Evolutionary conservation across 2,888 invertebrate genomes (phyloP).

Genomic region (Conistra vaccinii): DNA sequence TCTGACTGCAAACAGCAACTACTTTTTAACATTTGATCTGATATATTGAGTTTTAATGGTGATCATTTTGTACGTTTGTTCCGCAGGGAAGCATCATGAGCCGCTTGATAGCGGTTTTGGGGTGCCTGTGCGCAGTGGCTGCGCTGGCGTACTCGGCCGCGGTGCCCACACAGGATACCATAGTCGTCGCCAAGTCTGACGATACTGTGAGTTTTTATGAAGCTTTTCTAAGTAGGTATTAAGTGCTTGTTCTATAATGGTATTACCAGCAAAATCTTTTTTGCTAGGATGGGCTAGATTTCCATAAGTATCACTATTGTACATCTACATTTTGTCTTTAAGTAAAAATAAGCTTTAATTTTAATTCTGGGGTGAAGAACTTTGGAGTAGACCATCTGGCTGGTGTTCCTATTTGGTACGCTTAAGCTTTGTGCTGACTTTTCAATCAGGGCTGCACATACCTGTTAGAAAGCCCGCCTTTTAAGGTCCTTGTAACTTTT

Average conservation of each 20-base stretch:
- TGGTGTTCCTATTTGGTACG: not conserved
- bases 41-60: too few species aligned
- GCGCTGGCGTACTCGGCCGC: slow-evolving; percentile 71
- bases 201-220: slow-evolving; percentile 64
- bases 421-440: not conserved
- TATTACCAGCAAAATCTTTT: not conserved
- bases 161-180: slow-evolving; percentile 80
- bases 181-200: slow-evolving; percentile 80
- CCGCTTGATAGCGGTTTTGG: slow-evolving; percentile 70
- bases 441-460: not conserved
- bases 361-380: not conserved
- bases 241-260: not conserved
- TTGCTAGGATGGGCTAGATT: not conserved
- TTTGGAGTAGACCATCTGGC: not conserved
- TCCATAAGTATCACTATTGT: not conserved
- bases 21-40: not conserved
- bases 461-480: not conserved
- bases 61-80: slow-evolving; percentile 15
- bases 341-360: too few species aligned
- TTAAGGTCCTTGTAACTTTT: not conserved
- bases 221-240: not conserved
- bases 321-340: not conserved
- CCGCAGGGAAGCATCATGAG: slow-evolving; percentile 64
- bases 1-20: not conserved
- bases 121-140: slow-evolving; percentile 71